Evolutionary conservation across 2,113 vertebrate genomes (phyloP).

Genomic region (Chloropsis hardwickii): DNA sequence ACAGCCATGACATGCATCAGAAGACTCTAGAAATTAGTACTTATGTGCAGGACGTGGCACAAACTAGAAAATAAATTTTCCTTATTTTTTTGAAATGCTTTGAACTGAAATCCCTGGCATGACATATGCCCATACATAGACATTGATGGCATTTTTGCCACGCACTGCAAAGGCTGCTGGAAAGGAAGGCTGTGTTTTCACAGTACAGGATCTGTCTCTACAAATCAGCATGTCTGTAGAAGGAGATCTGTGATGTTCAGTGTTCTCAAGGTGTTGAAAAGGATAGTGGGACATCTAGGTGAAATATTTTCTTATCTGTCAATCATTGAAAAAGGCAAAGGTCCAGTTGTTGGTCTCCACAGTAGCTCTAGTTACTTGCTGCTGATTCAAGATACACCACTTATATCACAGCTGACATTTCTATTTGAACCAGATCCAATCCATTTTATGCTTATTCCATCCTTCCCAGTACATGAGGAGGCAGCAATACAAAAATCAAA

Average conservation of each 20-base stretch:
- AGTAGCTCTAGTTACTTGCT: neutral
- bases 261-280: neutral
- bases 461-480: constrained; percentile 20
- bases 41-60: neutral
- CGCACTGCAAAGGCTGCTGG: neutral
- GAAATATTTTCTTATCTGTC: neutral
- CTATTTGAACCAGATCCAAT: constrained; percentile 54
- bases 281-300: neutral
- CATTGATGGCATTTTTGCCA: neutral
- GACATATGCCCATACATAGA: neutral
- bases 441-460: constrained; percentile 40
- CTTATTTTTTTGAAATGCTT: neutral
- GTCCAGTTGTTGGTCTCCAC: neutral
- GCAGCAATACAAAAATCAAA: constrained; percentile 52
- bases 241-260: neutral
- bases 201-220: neutral
- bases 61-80: neutral
- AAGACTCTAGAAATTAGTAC: neutral
- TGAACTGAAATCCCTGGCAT: neutral
- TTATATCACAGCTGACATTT: constrained; percentile 35
- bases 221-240: neutral
- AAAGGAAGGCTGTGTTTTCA: neutral
- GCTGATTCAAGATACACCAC: constrained; percentile 16
- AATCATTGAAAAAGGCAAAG: neutral
- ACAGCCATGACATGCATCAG: neutral